These are phyloP conservation scores for Tokudaia muenninki DNA, from an alignment of 2,797 vertebrate genomes.

Conservation along the genomic window DNA sequence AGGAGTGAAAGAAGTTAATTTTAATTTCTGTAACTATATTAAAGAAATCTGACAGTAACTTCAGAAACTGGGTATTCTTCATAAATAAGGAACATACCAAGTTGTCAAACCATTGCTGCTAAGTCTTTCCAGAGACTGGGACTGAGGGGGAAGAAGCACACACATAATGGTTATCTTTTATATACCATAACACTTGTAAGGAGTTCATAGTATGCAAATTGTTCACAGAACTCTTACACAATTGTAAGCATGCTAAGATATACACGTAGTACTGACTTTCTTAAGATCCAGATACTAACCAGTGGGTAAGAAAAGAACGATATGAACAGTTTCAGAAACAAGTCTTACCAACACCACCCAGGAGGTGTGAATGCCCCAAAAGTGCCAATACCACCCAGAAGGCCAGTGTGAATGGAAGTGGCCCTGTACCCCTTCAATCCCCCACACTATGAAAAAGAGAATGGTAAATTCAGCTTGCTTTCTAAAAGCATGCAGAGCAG, in stretches of 20 bases:
- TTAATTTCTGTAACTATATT: constrained; percentile 47
- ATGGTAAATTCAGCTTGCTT: not conserved
- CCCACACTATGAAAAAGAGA: not conserved
- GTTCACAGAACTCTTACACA: constrained; percentile 20
- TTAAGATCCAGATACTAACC: not conserved
- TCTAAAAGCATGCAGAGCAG: constrained; percentile 67
- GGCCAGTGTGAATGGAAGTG: not conserved
- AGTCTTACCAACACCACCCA: not conserved
- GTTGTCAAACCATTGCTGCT: not conserved
- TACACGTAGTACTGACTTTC: not conserved
- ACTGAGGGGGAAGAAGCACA: not conserved
- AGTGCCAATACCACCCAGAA: not conserved
- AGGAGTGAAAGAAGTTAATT: not conserved
- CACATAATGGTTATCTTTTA: not conserved
- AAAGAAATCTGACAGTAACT: not conserved
- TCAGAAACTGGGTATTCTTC: constrained; percentile 32
- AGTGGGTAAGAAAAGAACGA: not conserved
- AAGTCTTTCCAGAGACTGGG: not conserved
- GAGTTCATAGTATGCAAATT: not conserved
- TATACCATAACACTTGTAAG: not conserved
- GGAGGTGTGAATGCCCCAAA: not conserved
- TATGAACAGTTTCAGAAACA: constrained; percentile 25
- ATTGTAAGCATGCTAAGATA: not conserved
- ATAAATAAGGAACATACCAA: not conserved
- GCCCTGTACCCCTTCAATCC: not conserved